These are phyloP conservation scores for Tenthredo distinguenda DNA, from an alignment of 2,888 invertebrate species.

Conservation along the genomic window DNA sequence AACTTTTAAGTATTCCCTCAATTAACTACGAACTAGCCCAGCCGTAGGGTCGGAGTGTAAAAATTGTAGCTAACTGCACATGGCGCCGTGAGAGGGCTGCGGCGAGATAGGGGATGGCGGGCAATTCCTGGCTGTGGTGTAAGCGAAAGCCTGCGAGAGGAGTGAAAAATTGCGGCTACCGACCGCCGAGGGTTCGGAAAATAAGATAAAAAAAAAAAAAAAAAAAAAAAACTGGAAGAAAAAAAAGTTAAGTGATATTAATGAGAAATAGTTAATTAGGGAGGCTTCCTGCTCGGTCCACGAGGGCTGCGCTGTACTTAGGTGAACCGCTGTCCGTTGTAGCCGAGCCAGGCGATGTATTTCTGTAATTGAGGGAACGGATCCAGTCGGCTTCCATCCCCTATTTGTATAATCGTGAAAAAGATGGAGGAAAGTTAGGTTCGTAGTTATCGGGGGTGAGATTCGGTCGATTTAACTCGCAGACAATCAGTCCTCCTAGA, in stretches of 20 bases:
- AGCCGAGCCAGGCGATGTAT: conserved; percentile 62
- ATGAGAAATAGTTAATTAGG: conserved; percentile 70
- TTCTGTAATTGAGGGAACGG: conserved; percentile 65
- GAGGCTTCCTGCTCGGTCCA: conserved; percentile 57
- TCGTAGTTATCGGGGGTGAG: neutral
- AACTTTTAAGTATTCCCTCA: conserved; percentile 12
- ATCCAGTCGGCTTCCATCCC: neutral
- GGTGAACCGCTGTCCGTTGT: neutral
- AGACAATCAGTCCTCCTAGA: conserved; percentile 53
- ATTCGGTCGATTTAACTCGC: conserved; percentile 53
- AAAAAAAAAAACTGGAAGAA: neutral
- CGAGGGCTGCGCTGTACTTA: conserved; percentile 44
- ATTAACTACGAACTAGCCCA: neutral
- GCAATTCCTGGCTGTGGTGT: neutral
- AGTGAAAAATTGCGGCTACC: conserved; percentile 32
- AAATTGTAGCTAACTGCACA: neutral
- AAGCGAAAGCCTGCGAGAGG: neutral
- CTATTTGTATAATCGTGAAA: neutral
- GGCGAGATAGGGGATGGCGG: neutral
- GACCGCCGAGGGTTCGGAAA: conserved; percentile 30
- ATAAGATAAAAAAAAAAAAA: neutral
- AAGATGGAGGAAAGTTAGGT: neutral
- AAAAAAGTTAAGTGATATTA: conserved; percentile 66
- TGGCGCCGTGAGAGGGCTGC: neutral
- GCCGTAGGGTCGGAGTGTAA: neutral